phyloP scores from a whole-genome alignment of 2,113 vertebrate species.

The Ceyx margarethae region DNA sequence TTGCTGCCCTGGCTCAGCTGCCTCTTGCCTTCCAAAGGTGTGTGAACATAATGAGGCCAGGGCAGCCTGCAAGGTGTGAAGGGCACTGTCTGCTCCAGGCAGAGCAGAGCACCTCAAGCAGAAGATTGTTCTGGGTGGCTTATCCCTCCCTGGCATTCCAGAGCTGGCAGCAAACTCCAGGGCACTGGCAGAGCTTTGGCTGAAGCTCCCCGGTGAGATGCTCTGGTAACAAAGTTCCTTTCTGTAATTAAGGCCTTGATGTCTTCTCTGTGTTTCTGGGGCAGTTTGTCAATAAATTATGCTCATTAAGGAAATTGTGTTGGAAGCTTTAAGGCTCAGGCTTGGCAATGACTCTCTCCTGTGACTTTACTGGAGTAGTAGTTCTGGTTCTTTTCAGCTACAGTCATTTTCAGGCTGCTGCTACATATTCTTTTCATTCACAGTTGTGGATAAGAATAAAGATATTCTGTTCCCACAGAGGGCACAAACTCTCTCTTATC shows the following conservation, averaged over 20 bases:
- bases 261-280: slow-evolving; percentile 30
- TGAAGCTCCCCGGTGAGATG: background rate
- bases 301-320: slow-evolving; percentile 50
- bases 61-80: background rate
- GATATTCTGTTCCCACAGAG: slow-evolving; percentile 55
- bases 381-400: slow-evolving; percentile 53
- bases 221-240: background rate
- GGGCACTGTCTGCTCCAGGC: background rate
- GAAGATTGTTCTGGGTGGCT: rapidly evolving
- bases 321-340: slow-evolving; percentile 38
- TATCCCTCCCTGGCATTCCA: background rate
- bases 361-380: slow-evolving; percentile 42
- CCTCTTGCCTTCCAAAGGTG: background rate
- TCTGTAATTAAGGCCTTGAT: slow-evolving; percentile 19
- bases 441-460: slow-evolving; percentile 59
- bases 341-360: slow-evolving; percentile 50
- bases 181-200: background rate
- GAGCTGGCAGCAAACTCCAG: background rate
- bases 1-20: background rate
- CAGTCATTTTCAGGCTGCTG: slow-evolving; percentile 61
- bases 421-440: slow-evolving; percentile 59
- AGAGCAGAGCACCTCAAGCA: background rate
- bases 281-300: slow-evolving; percentile 63
- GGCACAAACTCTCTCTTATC: slow-evolving; percentile 59
- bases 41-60: rapidly evolving